Evolutionary conservation across 2,888 invertebrate genomes (phyloP).

Genomic region (Chymomyza fuscimana): DNA sequence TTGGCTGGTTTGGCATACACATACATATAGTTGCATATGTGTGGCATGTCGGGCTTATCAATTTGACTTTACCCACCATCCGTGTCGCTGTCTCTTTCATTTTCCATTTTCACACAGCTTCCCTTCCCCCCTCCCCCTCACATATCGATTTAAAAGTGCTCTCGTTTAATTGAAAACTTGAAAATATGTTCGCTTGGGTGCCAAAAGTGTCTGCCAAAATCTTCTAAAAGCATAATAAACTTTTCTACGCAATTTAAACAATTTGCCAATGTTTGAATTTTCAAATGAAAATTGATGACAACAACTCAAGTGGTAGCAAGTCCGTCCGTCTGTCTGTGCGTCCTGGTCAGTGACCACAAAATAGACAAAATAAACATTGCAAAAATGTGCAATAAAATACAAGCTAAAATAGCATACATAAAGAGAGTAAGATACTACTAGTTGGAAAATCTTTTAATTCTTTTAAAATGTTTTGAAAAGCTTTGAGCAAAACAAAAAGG

Average conservation of each 20-base stretch:
- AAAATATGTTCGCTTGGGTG: slow-evolving; percentile 25
- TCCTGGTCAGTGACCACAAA: not conserved
- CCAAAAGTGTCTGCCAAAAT: slow-evolving; percentile 8
- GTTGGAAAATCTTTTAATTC: not conserved
- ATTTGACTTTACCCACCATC: not conserved
- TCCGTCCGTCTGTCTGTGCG: too few species aligned
- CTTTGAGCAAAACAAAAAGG: not conserved
- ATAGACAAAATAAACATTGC: not conserved
- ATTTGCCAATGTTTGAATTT: slow-evolving; percentile 34
- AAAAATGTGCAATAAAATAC: not conserved
- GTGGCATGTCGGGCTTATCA: not conserved
- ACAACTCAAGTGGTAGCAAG: not conserved
- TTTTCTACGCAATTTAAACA: slow-evolving; percentile 15
- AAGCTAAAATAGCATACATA: not conserved
- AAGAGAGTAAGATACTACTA: not conserved
- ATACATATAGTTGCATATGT: not conserved
- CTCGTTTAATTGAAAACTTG: slow-evolving; percentile 43
- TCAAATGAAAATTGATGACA: not conserved
- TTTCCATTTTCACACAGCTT: too few species aligned
- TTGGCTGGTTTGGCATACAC: not conserved
- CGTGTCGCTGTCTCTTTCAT: not conserved
- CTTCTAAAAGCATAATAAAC: slow-evolving; percentile 16
- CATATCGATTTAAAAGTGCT: slow-evolving; percentile 39
- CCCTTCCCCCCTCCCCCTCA: too few species aligned
- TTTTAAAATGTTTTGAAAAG: not conserved